phyloP scores from a whole-genome alignment of 2,888 invertebrate species.

The Melanotus villosus region DNA sequence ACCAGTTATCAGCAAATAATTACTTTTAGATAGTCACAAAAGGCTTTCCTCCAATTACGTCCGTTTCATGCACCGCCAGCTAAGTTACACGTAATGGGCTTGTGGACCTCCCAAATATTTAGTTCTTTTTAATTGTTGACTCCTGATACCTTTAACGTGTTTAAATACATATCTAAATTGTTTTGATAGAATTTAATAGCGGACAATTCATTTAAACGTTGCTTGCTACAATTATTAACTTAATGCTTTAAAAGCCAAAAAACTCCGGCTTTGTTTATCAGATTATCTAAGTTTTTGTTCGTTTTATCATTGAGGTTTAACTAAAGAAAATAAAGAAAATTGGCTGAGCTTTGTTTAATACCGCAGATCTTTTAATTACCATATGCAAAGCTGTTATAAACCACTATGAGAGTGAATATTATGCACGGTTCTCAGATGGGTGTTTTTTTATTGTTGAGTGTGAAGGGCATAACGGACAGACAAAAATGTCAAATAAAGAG shows the following conservation, averaged over 20 bases:
- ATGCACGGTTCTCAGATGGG: slow-evolving; percentile 32
- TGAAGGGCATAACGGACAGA: slow-evolving; percentile 41
- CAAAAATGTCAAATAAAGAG: slow-evolving; percentile 35
- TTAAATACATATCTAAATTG: slow-evolving; percentile 26
- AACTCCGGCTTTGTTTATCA: too few species aligned
- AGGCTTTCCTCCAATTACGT: slow-evolving; percentile 27
- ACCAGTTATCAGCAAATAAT: slow-evolving; percentile 28
- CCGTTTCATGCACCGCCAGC: slow-evolving; percentile 31
- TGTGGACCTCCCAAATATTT: slow-evolving; percentile 27
- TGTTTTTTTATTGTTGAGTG: slow-evolving; percentile 27
- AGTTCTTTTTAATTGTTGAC: background rate
- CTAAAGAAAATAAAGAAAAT: too few species aligned
- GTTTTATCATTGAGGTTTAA: too few species aligned
- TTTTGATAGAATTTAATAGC: slow-evolving; percentile 21
- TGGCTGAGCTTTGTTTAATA: too few species aligned
- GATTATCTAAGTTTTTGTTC: too few species aligned
- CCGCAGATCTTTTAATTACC: too few species aligned
- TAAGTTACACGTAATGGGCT: slow-evolving; percentile 18
- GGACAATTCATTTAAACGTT: slow-evolving; percentile 11
- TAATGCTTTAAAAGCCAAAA: too few species aligned
- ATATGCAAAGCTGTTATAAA: too few species aligned
- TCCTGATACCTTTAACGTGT: slow-evolving; percentile 17
- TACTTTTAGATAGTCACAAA: slow-evolving; percentile 28
- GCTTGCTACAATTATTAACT: too few species aligned
- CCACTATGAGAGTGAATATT: slow-evolving; percentile 30